Conservation (phyloP, 2,888 invertebrate genomes). For the Polietes domitor region DNA sequence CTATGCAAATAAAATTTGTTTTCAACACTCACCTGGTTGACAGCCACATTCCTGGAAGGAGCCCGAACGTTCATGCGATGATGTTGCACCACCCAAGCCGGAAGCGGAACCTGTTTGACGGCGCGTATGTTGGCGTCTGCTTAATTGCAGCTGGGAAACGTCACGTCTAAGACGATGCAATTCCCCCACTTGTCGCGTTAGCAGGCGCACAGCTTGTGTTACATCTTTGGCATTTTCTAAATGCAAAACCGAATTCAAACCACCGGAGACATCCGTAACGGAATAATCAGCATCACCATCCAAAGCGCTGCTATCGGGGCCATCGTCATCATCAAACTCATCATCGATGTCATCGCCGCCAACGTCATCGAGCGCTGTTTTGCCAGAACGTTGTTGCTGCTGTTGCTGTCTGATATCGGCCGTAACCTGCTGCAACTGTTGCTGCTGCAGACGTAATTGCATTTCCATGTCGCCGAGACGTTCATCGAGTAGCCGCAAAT, state of each 20-base stretch:
- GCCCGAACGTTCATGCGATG: constrained; percentile 59
- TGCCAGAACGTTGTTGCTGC: constrained; percentile 46
- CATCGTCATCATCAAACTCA: background rate
- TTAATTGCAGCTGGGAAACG: constrained; percentile 80
- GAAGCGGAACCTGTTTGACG: constrained; percentile 79
- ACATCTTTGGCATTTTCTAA: constrained; percentile 69
- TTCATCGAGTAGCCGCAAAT: constrained; percentile 79
- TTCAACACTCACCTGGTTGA: constrained; percentile 66
- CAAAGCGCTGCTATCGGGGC: background rate
- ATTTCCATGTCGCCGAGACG: constrained; percentile 78
- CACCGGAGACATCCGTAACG: background rate
- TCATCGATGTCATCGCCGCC: constrained; percentile 3
- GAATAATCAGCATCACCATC: background rate
- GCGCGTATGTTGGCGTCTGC: constrained; percentile 79
- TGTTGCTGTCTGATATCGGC: constrained; percentile 53
- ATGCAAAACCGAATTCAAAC: constrained; percentile 55
- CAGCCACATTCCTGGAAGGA: constrained; percentile 67
- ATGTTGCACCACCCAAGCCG: constrained; percentile 80
- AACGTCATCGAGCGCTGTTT: constrained; percentile 31
- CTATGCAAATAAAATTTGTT: too few relatives aligned
- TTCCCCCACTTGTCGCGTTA: constrained; percentile 77
- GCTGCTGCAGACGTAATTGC: constrained; percentile 71
- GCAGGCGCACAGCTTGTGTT: constrained; percentile 75
- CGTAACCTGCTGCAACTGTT: constrained; percentile 56
- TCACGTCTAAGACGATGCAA: constrained; percentile 80